These are phyloP conservation scores for Patella caerulea DNA, from an alignment of 2,888 invertebrate genomes.

Conservation along the genomic window DNA sequence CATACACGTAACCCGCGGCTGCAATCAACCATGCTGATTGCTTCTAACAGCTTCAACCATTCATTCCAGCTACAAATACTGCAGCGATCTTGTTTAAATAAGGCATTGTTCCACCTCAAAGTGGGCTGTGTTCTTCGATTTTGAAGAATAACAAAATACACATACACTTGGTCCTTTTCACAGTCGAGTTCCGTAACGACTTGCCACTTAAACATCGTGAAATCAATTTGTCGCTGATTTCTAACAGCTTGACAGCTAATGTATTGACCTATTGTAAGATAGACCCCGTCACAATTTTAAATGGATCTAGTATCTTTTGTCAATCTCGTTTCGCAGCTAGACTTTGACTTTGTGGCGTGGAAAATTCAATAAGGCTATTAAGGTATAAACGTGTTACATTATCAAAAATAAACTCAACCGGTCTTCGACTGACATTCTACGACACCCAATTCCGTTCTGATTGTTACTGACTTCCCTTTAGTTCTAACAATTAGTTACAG, in stretches of 20 bases:
- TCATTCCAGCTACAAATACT: not conserved
- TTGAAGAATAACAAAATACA: constrained; percentile 10
- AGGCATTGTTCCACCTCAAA: not conserved
- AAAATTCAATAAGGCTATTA: constrained; percentile 36
- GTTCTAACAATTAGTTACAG: constrained; percentile 7
- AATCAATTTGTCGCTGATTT: constrained; percentile 12
- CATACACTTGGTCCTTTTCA: constrained; percentile 9
- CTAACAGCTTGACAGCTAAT: constrained; percentile 8
- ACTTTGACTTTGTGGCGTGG: constrained; percentile 34
- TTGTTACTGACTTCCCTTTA: not conserved
- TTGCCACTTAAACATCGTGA: constrained; percentile 4
- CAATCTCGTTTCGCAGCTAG: constrained; percentile 16
- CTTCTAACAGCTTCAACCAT: not conserved
- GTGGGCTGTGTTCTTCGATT: constrained; percentile 9
- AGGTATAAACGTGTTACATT: constrained; percentile 26
- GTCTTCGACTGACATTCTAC: constrained; percentile 7
- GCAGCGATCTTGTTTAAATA: constrained; percentile 2
- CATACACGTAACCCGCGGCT: not conserved
- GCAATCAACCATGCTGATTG: not conserved
- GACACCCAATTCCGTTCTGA: constrained; percentile 7
- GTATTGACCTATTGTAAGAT: not conserved
- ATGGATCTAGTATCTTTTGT: constrained; percentile 7
- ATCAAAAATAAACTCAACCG: constrained; percentile 13
- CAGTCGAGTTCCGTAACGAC: constrained; percentile 12
- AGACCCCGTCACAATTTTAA: not conserved